phyloP scores from a whole-genome alignment of 2,113 vertebrate genomes.

The Bettongia penicillata region DNA sequence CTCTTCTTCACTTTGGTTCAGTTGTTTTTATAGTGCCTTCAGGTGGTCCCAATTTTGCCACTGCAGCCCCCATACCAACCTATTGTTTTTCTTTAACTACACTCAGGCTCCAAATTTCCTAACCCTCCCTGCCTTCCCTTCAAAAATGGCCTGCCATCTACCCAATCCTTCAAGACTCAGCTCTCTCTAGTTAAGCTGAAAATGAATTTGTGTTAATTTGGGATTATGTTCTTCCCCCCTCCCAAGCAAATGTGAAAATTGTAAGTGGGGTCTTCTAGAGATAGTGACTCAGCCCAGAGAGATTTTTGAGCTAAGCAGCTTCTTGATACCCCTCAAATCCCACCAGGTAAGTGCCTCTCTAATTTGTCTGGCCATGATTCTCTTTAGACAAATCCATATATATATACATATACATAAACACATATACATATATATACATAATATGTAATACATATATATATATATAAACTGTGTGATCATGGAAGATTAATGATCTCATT shows the following conservation, averaged over 20 bases:
- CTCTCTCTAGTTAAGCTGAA: neutral
- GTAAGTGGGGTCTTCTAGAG: neutral
- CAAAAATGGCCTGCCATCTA: neutral
- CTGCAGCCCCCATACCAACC: neutral
- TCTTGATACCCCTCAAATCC: no score
- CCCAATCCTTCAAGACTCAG: neutral
- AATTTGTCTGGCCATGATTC: no score
- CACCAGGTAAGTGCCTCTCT: no score
- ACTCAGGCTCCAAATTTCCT: neutral
- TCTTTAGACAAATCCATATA: no score
- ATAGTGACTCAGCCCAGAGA: neutral
- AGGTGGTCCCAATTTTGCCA: neutral
- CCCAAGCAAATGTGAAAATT: neutral
- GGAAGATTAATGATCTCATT: no score
- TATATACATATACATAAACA: no score
- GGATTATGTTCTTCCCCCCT: no score
- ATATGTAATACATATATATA: no score
- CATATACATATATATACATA: no score
- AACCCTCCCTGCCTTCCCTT: no score
- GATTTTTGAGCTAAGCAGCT: neutral
- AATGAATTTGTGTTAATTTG: neutral
- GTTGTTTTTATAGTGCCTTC: neutral
- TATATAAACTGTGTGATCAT: no score
- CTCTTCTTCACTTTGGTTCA: neutral
- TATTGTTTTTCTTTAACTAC: neutral